phyloP scores from a whole-genome alignment of 2,888 invertebrate species.

The Lydus trimaculatus region DNA sequence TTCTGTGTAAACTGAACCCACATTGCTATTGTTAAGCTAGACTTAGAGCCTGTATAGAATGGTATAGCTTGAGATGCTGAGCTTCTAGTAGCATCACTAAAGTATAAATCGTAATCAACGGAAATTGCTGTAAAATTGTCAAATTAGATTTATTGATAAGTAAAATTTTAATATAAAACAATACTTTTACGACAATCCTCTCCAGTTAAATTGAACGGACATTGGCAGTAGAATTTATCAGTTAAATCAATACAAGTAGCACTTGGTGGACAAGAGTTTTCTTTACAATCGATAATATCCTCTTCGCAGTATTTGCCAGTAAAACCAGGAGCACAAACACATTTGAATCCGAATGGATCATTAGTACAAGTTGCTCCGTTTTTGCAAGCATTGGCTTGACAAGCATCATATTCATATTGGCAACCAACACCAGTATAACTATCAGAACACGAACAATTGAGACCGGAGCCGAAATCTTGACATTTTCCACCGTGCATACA shows the following conservation, averaged over 20 bases:
- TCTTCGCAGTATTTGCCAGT: conserved; percentile 85
- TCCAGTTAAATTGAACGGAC: conserved; percentile 96
- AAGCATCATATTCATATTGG: conserved; percentile 93
- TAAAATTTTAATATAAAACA: conserved; percentile 40
- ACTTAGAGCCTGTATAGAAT: conserved; percentile 79
- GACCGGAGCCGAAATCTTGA: conserved; percentile 93
- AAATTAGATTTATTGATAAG: conserved; percentile 15
- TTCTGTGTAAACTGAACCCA: conserved; percentile 96
- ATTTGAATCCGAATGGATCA: conserved; percentile 84
- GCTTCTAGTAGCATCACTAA: conserved; percentile 88
- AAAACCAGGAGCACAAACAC: conserved; percentile 83
- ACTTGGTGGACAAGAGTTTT: conserved; percentile 93
- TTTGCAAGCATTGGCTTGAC: conserved; percentile 87
- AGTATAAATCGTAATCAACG: conserved; percentile 97
- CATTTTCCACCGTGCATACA: conserved; percentile 97
- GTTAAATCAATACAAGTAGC: conserved; percentile 92
- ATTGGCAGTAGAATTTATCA: conserved; percentile 92
- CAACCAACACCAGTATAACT: conserved; percentile 81
- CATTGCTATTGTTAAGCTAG: conserved; percentile 88
- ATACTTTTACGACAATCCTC: conserved; percentile 95
- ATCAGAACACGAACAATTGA: conserved; percentile 91
- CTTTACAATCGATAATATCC: conserved; percentile 90
- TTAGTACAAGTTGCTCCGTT: conserved; percentile 94
- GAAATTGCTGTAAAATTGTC: conserved; percentile 80
- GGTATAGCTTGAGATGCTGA: conserved; percentile 94